phyloP scores from a whole-genome alignment of 2,888 invertebrate species.

The Apotomis turbidana region DNA sequence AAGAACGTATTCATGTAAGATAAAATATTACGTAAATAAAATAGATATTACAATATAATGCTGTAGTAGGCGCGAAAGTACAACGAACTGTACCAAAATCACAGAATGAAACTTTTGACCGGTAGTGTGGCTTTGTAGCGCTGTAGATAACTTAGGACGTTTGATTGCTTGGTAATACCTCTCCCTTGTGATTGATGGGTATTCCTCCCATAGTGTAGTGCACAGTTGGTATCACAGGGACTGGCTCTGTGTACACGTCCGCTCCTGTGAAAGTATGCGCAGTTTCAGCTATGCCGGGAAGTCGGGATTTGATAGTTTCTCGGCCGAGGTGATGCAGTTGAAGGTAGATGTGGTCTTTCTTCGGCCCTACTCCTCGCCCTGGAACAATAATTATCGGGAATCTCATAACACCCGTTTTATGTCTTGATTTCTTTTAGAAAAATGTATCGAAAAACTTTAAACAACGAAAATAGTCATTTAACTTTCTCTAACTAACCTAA shows the following conservation, averaged over 20 bases:
- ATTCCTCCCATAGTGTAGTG: slow-evolving; percentile 99
- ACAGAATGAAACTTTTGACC: too few species aligned
- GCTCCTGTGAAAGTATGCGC: slow-evolving; percentile 99
- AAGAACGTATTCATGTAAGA: too few species aligned
- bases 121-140: too few species aligned
- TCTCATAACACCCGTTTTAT: background rate
- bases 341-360: slow-evolving; percentile 96
- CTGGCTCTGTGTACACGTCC: slow-evolving; percentile 97
- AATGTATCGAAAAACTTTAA: too few species aligned
- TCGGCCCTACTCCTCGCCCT: slow-evolving; percentile 96
- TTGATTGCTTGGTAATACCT: slow-evolving; percentile 67
- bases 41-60: too few species aligned
- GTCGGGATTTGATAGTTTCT: slow-evolving; percentile 90
- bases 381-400: slow-evolving; percentile 19
- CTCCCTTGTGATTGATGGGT: slow-evolving; percentile 98
- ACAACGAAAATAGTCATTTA: too few species aligned
- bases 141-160: too few species aligned
- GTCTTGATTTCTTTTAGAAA: too few species aligned
- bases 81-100: too few species aligned
- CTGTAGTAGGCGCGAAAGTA: too few species aligned
- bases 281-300: slow-evolving; percentile 98
- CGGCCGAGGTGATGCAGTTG: slow-evolving; percentile 97
- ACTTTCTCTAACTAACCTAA: too few species aligned
- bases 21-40: too few species aligned
- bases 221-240: slow-evolving; percentile 98